Evolutionary conservation across 2,797 vertebrate genomes (phyloP).

Genomic region (Notamacropus eugenii): DNA sequence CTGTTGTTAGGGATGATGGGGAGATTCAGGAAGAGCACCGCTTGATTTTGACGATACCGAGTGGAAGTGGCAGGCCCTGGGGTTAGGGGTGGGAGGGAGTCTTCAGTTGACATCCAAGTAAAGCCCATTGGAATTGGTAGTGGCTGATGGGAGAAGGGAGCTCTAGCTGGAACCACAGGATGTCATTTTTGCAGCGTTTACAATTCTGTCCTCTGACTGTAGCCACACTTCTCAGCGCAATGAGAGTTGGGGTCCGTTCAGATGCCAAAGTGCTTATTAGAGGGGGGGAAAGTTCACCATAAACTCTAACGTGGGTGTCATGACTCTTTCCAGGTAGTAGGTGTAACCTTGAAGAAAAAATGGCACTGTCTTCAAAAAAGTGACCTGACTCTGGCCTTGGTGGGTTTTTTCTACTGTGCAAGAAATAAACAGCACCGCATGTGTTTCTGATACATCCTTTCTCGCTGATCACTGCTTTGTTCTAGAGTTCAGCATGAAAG

Average conservation of each 20-base stretch:
- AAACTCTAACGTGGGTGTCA: slow-evolving; percentile 87
- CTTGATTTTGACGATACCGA: background rate
- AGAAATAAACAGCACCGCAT: slow-evolving; percentile 89
- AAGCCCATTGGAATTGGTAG: slow-evolving; percentile 13
- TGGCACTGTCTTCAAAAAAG: slow-evolving; percentile 91
- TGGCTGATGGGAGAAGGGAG: slow-evolving; percentile 29
- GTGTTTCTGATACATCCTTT: slow-evolving; percentile 85
- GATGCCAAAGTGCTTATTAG: slow-evolving; percentile 68
- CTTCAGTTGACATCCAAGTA: slow-evolving; percentile 30
- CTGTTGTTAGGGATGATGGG: slow-evolving; percentile 2
- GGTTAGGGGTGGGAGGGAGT: background rate
- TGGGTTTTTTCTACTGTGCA: slow-evolving; percentile 88
- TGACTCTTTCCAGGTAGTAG: slow-evolving; percentile 91
- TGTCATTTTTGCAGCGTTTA: background rate
- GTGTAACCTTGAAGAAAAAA: slow-evolving; percentile 92
- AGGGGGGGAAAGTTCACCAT: slow-evolving; percentile 66
- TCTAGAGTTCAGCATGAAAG: slow-evolving; percentile 85
- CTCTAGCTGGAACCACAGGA: background rate
- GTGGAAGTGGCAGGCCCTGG: background rate
- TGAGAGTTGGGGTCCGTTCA: slow-evolving; percentile 37
- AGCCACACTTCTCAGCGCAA: slow-evolving; percentile 10
- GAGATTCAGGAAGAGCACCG: slow-evolving; percentile 56
- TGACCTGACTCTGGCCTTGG: slow-evolving; percentile 91
- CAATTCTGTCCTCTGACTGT: slow-evolving; percentile 23
- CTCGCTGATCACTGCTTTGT: slow-evolving; percentile 83